These are phyloP conservation scores for Coracias cyanogaster DNA, from an alignment of 2,797 vertebrate species.

Conservation along the genomic window DNA sequence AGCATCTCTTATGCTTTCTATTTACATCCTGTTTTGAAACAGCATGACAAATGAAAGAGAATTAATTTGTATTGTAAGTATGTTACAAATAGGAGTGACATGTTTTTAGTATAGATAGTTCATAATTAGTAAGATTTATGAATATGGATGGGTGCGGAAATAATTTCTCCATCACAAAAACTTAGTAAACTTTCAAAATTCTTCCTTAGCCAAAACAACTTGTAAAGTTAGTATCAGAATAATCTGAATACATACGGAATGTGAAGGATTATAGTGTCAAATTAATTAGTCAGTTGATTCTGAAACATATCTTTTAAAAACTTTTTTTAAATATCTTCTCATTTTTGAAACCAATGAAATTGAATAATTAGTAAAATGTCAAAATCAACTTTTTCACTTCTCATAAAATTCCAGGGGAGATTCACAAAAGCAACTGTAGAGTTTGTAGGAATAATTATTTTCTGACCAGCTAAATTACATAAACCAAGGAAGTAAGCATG, in stretches of 20 bases:
- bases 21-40: not conserved
- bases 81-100: not conserved
- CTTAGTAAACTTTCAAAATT: not conserved
- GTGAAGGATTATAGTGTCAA: not conserved
- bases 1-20: not conserved
- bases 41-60: not conserved
- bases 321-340: not conserved
- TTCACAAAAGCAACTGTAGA: not conserved
- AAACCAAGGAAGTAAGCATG: not conserved
- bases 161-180: not conserved
- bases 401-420: not conserved
- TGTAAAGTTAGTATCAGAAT: not conserved
- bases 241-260: not conserved
- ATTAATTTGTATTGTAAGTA: not conserved
- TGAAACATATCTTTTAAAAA: not conserved
- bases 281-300: not conserved
- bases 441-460: not conserved
- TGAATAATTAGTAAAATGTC: not conserved
- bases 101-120: not conserved
- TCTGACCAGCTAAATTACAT: not conserved
- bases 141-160: not conserved
- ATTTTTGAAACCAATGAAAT: not conserved
- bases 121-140: not conserved
- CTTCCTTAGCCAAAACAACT: not conserved
- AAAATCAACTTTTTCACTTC: not conserved